Conservation (phyloP, 2,113 vertebrate species). For the Alexandromys fortis region DNA sequence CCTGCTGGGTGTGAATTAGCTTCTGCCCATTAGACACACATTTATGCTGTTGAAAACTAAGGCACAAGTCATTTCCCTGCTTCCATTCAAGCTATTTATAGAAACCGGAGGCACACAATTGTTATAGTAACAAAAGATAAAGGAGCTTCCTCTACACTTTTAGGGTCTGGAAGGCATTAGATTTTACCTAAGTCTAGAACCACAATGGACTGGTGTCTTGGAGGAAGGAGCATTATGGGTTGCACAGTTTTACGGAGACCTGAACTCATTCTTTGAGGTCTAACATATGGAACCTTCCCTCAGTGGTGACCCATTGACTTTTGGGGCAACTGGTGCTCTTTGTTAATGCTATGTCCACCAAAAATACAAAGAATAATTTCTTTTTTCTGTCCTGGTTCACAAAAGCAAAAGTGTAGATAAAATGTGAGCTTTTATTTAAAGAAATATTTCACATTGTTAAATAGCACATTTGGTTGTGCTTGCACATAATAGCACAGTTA, state of each 20-base stretch:
- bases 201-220: background rate
- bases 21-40: background rate
- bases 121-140: background rate
- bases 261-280: background rate
- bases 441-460: background rate
- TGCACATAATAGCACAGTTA: background rate
- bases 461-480: background rate
- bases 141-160: background rate
- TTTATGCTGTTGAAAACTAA: background rate
- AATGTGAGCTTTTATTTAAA: background rate
- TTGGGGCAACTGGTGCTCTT: background rate
- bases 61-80: background rate
- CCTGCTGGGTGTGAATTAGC: background rate
- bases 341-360: background rate
- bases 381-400: background rate
- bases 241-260: background rate
- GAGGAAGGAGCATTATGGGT: background rate
- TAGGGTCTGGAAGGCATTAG: background rate
- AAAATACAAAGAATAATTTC: background rate
- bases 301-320: fast-evolving
- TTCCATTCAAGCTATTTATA: background rate
- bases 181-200: background rate
- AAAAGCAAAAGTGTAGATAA: background rate
- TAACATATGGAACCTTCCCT: background rate
- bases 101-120: background rate